Evolutionary conservation across 1,140 invertebrate species (phyloP).

Genomic region (Eumeta japonica): DNA sequence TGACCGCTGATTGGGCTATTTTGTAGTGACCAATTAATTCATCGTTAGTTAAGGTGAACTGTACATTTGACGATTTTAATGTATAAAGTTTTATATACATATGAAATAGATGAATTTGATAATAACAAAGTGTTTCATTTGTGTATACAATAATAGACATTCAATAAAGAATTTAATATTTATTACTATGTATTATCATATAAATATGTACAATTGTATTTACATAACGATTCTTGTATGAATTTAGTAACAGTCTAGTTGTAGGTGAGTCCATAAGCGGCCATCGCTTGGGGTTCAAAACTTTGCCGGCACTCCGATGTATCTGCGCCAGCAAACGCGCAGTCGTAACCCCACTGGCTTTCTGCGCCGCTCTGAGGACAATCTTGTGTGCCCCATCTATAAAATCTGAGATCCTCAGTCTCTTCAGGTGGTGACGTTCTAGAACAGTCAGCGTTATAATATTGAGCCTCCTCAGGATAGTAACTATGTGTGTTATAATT

Average conservation of each 20-base stretch:
- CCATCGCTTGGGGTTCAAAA: slow-evolving; percentile 31
- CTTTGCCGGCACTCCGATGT: slow-evolving; percentile 30
- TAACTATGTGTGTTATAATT: slow-evolving; percentile 29
- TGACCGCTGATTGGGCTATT: too few relatives aligned
- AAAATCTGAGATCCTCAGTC: slow-evolving; percentile 35
- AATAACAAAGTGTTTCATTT: too few relatives aligned
- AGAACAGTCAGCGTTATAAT: slow-evolving; percentile 29
- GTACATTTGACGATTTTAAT: too few relatives aligned
- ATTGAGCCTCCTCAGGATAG: slow-evolving; percentile 43
- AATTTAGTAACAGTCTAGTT: slow-evolving; percentile 5
- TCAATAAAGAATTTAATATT: too few relatives aligned
- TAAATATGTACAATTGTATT: neutral
- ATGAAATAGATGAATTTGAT: too few relatives aligned
- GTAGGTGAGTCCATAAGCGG: slow-evolving; percentile 26
- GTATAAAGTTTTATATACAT: too few relatives aligned
- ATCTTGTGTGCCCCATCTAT: slow-evolving; percentile 31
- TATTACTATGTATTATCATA: slow-evolving; percentile 2
- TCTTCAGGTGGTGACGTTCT: slow-evolving; percentile 35
- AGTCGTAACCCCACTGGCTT: slow-evolving; percentile 36
- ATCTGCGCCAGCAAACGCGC: slow-evolving; percentile 28
- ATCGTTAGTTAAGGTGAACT: too few relatives aligned
- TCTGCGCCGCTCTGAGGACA: slow-evolving; percentile 30
- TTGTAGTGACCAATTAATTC: too few relatives aligned
- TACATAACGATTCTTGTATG: slow-evolving; percentile 1
- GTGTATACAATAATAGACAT: too few relatives aligned